Evolutionary conservation across 2,888 invertebrate species (phyloP).

Genomic region (Amiota mariae): DNA sequence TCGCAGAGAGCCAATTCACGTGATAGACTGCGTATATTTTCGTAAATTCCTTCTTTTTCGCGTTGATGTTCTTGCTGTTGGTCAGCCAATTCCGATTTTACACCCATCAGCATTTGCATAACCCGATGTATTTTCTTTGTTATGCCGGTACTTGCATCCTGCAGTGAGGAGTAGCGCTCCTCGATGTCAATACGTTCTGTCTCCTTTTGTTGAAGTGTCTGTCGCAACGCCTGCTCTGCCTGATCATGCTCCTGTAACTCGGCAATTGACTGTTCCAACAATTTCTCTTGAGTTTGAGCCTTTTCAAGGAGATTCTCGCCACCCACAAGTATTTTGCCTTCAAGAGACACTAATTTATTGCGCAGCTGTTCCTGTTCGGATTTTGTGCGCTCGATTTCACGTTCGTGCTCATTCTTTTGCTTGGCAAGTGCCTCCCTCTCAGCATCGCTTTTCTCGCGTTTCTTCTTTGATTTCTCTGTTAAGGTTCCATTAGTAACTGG

Average conservation of each 20-base stretch:
- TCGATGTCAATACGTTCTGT: constrained; percentile 94
- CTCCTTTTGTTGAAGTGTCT: constrained; percentile 90
- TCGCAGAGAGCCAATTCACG: constrained; percentile 93
- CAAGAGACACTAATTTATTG: constrained; percentile 89
- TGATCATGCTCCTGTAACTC: constrained; percentile 86
- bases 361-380: constrained; percentile 86
- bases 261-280: constrained; percentile 89
- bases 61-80: constrained; percentile 95
- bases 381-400: constrained; percentile 84
- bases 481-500: constrained; percentile 72
- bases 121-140: constrained; percentile 93
- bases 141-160: constrained; percentile 95
- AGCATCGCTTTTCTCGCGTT: constrained; percentile 74
- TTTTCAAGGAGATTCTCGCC: constrained; percentile 98
- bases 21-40: constrained; percentile 91
- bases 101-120: constrained; percentile 88
- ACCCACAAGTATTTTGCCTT: constrained; percentile 96
- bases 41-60: constrained; percentile 96
- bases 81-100: constrained; percentile 88
- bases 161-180: constrained; percentile 93
- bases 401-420: constrained; percentile 80
- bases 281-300: constrained; percentile 92
- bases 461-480: constrained; percentile 75
- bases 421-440: constrained; percentile 81
- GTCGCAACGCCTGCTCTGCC: constrained; percentile 86